Base-by-base conservation (phyloP, 2,113 vertebrate genomes). In the Dasypus novemcinctus region DNA sequence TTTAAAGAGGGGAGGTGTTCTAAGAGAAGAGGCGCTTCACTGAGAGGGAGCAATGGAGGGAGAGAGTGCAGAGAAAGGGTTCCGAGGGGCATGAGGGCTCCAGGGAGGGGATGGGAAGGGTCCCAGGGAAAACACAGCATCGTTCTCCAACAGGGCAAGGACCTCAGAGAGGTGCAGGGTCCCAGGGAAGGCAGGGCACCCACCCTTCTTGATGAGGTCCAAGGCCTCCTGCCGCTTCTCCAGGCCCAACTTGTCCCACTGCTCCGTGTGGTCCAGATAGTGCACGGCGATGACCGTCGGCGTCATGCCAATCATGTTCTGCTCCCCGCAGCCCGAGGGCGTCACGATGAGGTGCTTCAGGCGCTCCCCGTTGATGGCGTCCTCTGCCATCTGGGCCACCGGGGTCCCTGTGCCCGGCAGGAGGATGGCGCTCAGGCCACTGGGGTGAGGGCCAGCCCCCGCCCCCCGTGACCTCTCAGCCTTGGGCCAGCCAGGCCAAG, bases 281-380 rank as follows among this genome's bases (percentile, higher is more conserved):
- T 98, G 98, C 5, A 98, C 98, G 0, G 99, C 99, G 1, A 99
- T 99, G 93, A 99, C 98, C 0, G 99, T 99, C 54, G 99, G 98
- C 0, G 99, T 99, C 96, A 99, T 97, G 75, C 90, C 27, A 0
- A 99, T 99, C 98, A 99, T 98, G 98, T 99, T 99, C 98, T 99
- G 99, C 97, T 99, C 99, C 63, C 99, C 99, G 0, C 99, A 99
- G 20, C 99, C 99, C 0, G 98, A 93, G 0, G 99, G 99, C 0
- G 98, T 99, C 80, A 95, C 96, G 21, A 99, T 99, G 66, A 99
- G 98, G 64, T 99, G 98, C 5, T 97, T 97, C 91, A 99, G 95
- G 3, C 98, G 98, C 0, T 15, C 1, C 0, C 95, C 98, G 0
- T 98, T 96, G 0, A 99, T 97, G 31, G 98, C 90, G 0, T 98